phyloP scores from a whole-genome alignment of 2,797 vertebrate species.

The Rhabdomys pumilio region DNA sequence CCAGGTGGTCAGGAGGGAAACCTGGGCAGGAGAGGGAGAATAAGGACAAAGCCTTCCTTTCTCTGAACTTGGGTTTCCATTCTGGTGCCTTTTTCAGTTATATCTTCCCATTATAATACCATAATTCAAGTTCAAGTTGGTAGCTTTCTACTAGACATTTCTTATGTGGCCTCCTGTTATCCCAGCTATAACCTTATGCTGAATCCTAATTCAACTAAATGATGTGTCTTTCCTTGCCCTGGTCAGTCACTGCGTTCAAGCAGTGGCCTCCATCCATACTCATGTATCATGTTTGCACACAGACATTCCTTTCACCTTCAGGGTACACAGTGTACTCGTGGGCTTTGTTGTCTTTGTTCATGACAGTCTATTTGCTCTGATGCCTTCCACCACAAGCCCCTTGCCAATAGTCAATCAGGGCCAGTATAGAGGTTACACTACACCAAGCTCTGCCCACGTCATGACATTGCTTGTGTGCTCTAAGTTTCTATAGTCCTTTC shows the following conservation, averaged over 20 bases:
- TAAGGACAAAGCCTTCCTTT: not conserved
- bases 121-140: not conserved
- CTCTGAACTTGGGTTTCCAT: not conserved
- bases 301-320: not conserved
- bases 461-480: not conserved
- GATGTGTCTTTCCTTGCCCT: not conserved
- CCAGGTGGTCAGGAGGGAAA: not conserved
- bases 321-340: accelerated
- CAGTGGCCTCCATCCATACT: accelerated
- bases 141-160: not conserved
- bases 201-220: not conserved
- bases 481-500: not conserved
- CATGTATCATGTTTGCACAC: accelerated
- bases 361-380: not conserved
- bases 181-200: not conserved
- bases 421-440: not conserved
- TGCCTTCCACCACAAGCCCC: not conserved
- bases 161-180: not conserved
- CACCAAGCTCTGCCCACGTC: not conserved
- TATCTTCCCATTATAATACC: not conserved
- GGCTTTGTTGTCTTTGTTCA: not conserved
- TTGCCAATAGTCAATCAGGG: not conserved
- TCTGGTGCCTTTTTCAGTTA: not conserved
- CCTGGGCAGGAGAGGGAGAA: not conserved
- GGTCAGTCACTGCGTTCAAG: accelerated